phyloP scores from a whole-genome alignment of 2,113 vertebrate genomes.

The Calonectris borealis region DNA sequence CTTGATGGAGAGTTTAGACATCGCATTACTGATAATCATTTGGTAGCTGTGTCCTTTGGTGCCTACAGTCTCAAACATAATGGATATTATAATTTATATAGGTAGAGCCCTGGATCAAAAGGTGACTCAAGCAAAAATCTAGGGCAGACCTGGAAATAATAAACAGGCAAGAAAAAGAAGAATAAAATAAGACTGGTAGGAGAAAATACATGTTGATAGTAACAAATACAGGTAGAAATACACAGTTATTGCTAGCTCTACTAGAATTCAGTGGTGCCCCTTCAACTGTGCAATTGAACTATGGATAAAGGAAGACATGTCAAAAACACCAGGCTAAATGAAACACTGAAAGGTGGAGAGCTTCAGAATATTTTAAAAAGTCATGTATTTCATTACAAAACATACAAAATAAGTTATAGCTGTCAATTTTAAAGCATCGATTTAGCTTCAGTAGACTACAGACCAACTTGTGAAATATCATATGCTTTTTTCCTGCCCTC shows the following conservation, averaged over 20 bases:
- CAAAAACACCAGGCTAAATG: not conserved
- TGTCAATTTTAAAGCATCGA: not conserved
- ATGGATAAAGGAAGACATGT: not conserved
- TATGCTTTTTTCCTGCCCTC: not conserved
- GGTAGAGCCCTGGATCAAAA: not conserved
- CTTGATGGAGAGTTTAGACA: not conserved
- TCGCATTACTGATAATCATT: not conserved
- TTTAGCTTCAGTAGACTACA: not conserved
- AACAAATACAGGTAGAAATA: not conserved
- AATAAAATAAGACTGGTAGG: not conserved
- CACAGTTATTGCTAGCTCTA: not conserved
- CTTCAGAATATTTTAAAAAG: not conserved
- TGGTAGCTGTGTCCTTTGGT: not conserved
- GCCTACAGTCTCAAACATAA: not conserved
- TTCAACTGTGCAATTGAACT: not conserved
- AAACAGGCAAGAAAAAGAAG: too few species aligned
- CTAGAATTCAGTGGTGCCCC: not conserved
- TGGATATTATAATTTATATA: not conserved
- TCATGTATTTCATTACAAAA: not conserved
- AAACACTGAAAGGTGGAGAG: not conserved
- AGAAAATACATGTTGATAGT: not conserved
- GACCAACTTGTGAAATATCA: not conserved
- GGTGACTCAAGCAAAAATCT: not conserved
- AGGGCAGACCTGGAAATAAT: not conserved
- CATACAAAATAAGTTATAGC: not conserved